Conservation (phyloP, 2,888 invertebrate genomes). For the Crocallis elinguaria region DNA sequence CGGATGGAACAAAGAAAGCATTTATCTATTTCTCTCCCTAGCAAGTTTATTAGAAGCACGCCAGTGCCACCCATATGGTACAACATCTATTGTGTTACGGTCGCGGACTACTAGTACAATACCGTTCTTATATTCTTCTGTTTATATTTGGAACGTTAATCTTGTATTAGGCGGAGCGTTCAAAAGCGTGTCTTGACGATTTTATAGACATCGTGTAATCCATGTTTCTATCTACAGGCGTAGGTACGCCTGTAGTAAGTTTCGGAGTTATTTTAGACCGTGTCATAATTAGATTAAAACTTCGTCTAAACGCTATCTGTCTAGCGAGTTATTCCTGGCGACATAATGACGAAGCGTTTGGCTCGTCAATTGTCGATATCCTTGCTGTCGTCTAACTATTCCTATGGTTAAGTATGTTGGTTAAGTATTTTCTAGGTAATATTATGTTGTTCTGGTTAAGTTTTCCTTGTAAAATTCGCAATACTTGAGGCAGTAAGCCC, state of each 20-base stretch:
- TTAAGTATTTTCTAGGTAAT: too few relatives aligned
- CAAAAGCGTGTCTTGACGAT: too few relatives aligned
- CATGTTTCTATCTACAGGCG: neutral
- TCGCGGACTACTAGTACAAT: too few relatives aligned
- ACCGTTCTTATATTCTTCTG: neutral
- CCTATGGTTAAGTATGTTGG: neutral
- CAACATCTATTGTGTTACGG: slow-evolving; percentile 18
- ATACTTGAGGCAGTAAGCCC: slow-evolving; percentile 12
- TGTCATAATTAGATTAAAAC: too few relatives aligned
- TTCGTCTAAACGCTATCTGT: too few relatives aligned
- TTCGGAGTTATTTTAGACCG: neutral
- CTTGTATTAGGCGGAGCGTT: too few relatives aligned
- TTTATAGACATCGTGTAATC: neutral
- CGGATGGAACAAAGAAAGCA: slow-evolving; percentile 41
- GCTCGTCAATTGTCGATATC: neutral
- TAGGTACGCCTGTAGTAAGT: too few relatives aligned
- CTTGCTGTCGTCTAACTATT: neutral
- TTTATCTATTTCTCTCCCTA: slow-evolving; percentile 37
- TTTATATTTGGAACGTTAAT: neutral
- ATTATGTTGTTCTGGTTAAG: neutral
- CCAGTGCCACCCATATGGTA: slow-evolving; percentile 36
- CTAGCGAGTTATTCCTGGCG: neutral
- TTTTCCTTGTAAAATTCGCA: slow-evolving; percentile 19
- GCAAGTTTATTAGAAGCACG: slow-evolving; percentile 35
- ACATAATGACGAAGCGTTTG: neutral